These are phyloP conservation scores for Acrocyrtus sp. DNA, from an alignment of 2,888 invertebrate genomes.

Conservation along the genomic window DNA sequence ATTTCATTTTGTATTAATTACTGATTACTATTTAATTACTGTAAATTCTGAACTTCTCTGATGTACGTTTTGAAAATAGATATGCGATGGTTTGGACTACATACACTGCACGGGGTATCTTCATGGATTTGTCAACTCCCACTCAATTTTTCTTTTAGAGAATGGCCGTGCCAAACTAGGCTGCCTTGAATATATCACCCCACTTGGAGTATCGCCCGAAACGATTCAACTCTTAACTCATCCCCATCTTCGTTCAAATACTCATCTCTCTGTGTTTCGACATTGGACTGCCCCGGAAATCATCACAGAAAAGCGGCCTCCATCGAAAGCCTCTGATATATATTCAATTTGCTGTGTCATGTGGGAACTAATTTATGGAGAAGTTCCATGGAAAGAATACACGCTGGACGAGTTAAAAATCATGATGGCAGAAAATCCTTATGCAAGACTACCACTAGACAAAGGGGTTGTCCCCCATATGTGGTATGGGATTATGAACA, in stretches of 20 bases:
- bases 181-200: constrained; percentile 66
- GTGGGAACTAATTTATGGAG: constrained; percentile 65
- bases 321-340: constrained; percentile 66
- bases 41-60: neutral
- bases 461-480: constrained; percentile 43
- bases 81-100: constrained; percentile 67
- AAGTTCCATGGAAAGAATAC: constrained; percentile 59
- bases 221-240: constrained; percentile 22
- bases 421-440: constrained; percentile 41
- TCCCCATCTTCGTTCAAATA: constrained; percentile 51
- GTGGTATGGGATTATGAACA: constrained; percentile 53
- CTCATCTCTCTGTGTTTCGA: constrained; percentile 49
- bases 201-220: constrained; percentile 7
- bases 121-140: constrained; percentile 67
- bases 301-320: constrained; percentile 64
- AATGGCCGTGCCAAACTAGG: constrained; percentile 66
- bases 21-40: neutral
- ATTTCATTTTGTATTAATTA: neutral
- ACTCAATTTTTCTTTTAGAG: constrained; percentile 67
- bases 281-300: constrained; percentile 69
- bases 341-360: constrained; percentile 67
- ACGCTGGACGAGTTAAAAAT: constrained; percentile 44
- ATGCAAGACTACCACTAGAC: constrained; percentile 47
- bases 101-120: constrained; percentile 67
- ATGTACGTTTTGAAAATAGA: constrained; percentile 63